Conservation (phyloP, 2,888 invertebrate genomes). For the Aphidoletes aphidimyza region DNA sequence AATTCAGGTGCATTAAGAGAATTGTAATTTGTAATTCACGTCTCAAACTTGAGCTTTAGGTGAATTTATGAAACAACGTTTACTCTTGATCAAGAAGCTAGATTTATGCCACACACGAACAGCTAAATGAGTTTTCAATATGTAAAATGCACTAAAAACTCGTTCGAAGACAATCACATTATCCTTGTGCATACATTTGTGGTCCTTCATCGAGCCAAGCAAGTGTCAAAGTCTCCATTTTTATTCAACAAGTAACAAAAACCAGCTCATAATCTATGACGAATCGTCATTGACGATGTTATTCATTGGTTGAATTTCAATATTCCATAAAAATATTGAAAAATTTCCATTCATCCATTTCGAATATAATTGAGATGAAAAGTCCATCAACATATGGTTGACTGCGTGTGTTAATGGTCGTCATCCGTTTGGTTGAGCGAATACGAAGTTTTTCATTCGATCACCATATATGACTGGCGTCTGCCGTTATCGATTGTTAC, state of each 20-base stretch:
- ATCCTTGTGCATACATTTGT: too few species aligned
- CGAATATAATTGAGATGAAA: neutral
- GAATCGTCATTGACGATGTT: too few species aligned
- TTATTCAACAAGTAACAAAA: conserved; percentile 23
- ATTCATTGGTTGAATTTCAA: too few species aligned
- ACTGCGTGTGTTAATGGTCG: neutral
- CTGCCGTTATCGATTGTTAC: neutral
- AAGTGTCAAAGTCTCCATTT: neutral
- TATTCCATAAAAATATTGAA: too few species aligned
- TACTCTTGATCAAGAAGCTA: too few species aligned
- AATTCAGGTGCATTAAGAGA: neutral
- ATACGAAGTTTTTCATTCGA: neutral
- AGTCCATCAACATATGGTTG: neutral
- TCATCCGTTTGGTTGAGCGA: neutral
- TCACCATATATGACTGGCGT: neutral
- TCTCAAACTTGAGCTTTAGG: neutral
- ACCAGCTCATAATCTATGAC: neutral
- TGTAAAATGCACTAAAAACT: too few species aligned
- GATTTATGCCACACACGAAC: neutral
- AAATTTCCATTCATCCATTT: too few species aligned
- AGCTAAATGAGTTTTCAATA: too few species aligned
- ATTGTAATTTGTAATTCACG: neutral
- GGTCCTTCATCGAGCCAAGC: too few species aligned
- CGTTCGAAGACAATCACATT: too few species aligned
- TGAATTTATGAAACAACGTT: too few species aligned